phyloP scores from a whole-genome alignment of 64 coral and sea anemone species.

The Montipora cactus region DNA sequence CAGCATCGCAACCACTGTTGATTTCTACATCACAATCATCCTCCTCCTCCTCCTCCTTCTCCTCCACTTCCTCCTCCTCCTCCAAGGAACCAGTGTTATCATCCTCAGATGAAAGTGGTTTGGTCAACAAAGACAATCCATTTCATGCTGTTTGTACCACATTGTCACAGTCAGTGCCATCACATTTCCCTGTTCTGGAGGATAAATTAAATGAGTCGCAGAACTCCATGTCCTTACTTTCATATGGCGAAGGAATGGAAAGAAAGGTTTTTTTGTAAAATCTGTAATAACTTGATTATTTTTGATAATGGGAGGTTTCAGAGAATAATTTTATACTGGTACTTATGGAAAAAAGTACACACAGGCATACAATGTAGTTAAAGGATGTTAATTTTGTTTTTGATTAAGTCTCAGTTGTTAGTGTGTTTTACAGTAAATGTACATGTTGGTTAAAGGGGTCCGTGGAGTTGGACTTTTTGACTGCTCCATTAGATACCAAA shows the following conservation, averaged over 20 bases:
- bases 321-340: background rate
- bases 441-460: too few species aligned
- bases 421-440: too few species aligned
- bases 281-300: too few species aligned
- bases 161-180: background rate
- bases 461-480: too few species aligned
- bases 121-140: background rate
- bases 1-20: background rate
- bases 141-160: background rate
- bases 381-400: too few species aligned
- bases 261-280: background rate
- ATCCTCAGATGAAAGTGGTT: background rate
- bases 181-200: background rate
- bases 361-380: too few species aligned
- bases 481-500: too few species aligned
- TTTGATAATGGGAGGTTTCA: too few species aligned
- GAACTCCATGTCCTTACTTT: background rate
- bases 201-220: constrained; percentile 14
- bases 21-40: background rate
- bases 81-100: background rate
- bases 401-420: too few species aligned
- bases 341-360: too few species aligned
- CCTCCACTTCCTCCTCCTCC: background rate
- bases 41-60: background rate
- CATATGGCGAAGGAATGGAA: background rate